Evolutionary conservation across 2,797 vertebrate genomes (phyloP), one percentile per base, ranked within the genome.

Genomic region (Sebastes kiyomatsui): DNA sequence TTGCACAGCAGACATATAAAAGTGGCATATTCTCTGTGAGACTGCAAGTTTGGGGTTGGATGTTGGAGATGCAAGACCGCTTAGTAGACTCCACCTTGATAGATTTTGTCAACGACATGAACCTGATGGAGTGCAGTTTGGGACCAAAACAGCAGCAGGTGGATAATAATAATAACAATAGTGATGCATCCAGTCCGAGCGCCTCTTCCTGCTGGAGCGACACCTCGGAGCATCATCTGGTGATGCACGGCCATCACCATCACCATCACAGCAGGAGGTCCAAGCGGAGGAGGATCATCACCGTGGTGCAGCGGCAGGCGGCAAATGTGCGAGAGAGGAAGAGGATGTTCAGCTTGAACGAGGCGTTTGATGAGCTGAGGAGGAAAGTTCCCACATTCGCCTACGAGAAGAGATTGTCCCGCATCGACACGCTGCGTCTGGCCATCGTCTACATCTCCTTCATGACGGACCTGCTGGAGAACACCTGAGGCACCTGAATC

Each of bases 371-470:
- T 60, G 96, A 96, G 76, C 95, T 99, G 83, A 95, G 98, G 80
- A 97, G 96, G 87, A 99, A 98, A 78, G 98, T 99, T 55, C 98
- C 98, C 70, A 99, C 98, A 0, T 99, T 99, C 66, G 97, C 98
- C 30, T 99, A 99, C 64, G 98, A 99, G 92, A 99, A 99, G 90
- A 95, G 97, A 52, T 95, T 99, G 14, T 99, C 98, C 3, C 95
- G 98, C 11, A 99, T 99, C 84, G 98, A 99, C 88, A 99, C 98
- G 0, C 91, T 99, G 4, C 97, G 97, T 23, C 94, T 99, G 75
- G 98, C 98, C 80, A 98, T 99, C 23, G 94, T 99, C 58, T 99
- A 99, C 91, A 99, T 99, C 85, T 97, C 97, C 75, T 99, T 99
- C 88, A 99, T 99, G 98, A 98, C 95, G 1, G 98, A 99, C 86